Percentiles rank a stretch among this genome's conserved stretches.
These are phyloP conservation scores for Leucoraja ocellata DNA, from an alignment of 2,797 vertebrate genomes.

Conservation along the genomic window DNA sequence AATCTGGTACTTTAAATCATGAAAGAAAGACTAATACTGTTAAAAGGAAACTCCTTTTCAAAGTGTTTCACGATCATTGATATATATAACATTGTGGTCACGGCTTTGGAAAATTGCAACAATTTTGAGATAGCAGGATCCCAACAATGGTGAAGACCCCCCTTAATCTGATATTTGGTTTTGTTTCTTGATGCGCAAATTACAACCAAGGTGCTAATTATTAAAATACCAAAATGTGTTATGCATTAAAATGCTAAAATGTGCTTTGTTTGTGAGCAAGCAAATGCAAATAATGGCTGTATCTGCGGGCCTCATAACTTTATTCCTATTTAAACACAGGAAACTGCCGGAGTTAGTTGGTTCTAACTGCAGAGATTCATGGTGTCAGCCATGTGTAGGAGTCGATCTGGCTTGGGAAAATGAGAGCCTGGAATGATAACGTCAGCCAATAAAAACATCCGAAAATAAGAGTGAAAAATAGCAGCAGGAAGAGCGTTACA, in stretches of 20 bases:
- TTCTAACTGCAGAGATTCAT: slow-evolving; percentile 52
- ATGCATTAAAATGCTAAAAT: background rate
- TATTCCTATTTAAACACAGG: slow-evolving; percentile 21
- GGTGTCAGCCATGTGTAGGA: slow-evolving; percentile 57
- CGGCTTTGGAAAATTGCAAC: background rate
- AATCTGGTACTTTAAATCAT: background rate
- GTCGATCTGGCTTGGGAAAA: slow-evolving; percentile 82
- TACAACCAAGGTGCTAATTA: background rate
- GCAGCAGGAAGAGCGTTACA: slow-evolving; percentile 48
- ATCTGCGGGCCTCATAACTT: background rate
- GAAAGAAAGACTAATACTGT: background rate
- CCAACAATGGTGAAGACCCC: background rate
- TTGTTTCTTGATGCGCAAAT: too few species aligned
- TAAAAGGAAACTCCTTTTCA: background rate
- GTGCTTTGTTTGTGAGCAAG: background rate
- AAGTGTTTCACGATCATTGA: background rate
- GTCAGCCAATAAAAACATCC: slow-evolving; percentile 89
- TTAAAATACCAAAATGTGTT: background rate
- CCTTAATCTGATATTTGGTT: background rate
- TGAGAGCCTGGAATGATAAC: slow-evolving; percentile 76
- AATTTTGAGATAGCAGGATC: background rate
- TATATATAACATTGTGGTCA: background rate
- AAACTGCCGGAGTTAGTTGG: slow-evolving; percentile 52
- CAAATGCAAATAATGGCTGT: slow-evolving; percentile 11
- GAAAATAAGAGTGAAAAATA: slow-evolving; percentile 75